Evolutionary conservation across 2,113 vertebrate species (phyloP).

Genomic region (Microcebus jonahi): DNA sequence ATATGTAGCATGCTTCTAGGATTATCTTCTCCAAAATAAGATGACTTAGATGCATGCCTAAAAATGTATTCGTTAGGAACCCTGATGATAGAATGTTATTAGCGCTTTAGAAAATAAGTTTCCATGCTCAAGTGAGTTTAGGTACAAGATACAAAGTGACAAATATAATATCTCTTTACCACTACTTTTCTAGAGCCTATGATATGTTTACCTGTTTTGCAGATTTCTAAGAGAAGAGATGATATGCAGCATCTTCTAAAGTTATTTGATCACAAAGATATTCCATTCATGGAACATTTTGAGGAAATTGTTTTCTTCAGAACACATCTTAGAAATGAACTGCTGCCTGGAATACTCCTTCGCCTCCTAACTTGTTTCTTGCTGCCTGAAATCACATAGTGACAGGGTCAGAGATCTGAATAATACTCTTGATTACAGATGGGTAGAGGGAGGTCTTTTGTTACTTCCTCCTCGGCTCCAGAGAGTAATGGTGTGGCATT

Average conservation of each 20-base stretch:
- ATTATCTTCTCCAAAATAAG: neutral
- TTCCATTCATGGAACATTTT: neutral
- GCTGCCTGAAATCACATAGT: fast-evolving
- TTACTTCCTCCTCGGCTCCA: neutral
- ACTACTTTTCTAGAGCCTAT: neutral
- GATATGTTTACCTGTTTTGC: neutral
- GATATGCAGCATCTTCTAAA: neutral
- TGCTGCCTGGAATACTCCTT: neutral
- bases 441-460: neutral
- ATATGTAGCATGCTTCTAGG: neutral
- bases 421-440: neutral
- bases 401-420: neutral
- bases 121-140: neutral
- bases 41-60: neutral
- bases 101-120: neutral
- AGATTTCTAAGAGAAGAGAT: neutral
- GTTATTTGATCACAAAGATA: neutral
- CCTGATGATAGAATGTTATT: neutral
- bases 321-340: neutral
- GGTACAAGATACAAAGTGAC: neutral
- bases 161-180: neutral
- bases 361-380: neutral
- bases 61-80: neutral
- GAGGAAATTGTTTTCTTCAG: neutral
- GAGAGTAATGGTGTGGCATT: too few species aligned